Evolutionary conservation across 1,140 invertebrate genomes (phyloP).

Genomic region (Heliothis virescens): DNA sequence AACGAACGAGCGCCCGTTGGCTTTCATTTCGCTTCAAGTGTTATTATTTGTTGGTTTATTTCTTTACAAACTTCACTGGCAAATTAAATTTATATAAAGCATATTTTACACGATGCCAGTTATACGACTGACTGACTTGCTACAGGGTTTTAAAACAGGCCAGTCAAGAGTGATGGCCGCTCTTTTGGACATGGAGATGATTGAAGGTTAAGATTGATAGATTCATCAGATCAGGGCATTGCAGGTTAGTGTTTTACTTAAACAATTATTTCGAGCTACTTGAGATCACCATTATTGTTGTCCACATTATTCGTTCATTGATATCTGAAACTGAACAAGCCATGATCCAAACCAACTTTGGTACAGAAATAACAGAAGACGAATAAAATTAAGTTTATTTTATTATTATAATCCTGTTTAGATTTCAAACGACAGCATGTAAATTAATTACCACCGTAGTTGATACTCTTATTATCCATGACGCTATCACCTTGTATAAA

Average conservation of each 20-base stretch:
- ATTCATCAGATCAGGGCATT: no score
- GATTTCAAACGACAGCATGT: neutral
- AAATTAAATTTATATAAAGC: conserved; percentile 27
- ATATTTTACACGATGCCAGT: neutral
- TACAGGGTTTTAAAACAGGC: neutral
- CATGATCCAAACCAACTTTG: neutral
- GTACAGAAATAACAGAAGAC: neutral
- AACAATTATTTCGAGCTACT: no score
- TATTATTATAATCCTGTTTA: conserved; percentile 10
- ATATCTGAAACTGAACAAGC: neutral
- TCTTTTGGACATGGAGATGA: no score
- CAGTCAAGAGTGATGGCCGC: neutral
- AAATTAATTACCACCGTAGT: conserved; percentile 16
- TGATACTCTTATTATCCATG: conserved; percentile 5
- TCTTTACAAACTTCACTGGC: conserved; percentile 10
- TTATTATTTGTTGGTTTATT: conserved; percentile 37
- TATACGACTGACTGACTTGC: no score
- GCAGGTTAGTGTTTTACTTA: no score
- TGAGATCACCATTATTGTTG: no score
- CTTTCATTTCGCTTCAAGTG: conserved; percentile 38
- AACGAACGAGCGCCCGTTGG: neutral
- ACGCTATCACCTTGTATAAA: conserved; percentile 2
- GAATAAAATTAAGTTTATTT: neutral
- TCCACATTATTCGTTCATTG: no score
- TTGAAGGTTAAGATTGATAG: no score